phyloP scores from a whole-genome alignment of 2,797 vertebrate species.

The Amazona finschi region DNA sequence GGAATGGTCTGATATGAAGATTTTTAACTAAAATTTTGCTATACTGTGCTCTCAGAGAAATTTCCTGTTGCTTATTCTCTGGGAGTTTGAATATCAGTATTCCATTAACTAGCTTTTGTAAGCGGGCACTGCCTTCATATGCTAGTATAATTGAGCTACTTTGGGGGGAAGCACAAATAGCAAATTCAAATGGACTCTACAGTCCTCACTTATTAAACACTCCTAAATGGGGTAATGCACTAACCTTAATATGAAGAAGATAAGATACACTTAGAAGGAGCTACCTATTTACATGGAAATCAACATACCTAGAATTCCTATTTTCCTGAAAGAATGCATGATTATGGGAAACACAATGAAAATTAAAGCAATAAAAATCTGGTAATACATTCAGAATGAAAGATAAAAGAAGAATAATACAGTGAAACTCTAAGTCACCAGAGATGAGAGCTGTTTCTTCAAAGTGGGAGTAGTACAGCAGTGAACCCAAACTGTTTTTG shows the following conservation, averaged over 20 bases:
- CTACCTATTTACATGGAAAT: not conserved
- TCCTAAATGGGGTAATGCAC: not conserved
- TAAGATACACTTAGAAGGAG: not conserved
- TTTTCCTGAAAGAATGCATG: not conserved
- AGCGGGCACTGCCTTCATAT: not conserved
- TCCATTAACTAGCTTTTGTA: constrained; percentile 42
- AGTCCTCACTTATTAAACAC: not conserved
- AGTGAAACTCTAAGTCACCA: not conserved
- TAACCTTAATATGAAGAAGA: not conserved
- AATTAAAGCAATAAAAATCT: constrained; percentile 2
- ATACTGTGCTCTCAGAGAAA: not conserved
- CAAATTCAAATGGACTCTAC: constrained; percentile 22
- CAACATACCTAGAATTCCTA: not conserved
- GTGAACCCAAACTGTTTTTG: not conserved
- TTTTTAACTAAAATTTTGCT: not conserved
- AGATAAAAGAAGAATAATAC: not conserved
- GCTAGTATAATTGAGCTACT: constrained; percentile 5
- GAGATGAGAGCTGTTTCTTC: not conserved
- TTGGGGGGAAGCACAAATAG: not conserved
- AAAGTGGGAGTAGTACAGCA: not conserved
- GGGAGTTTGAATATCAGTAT: constrained; percentile 3
- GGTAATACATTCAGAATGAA: not conserved
- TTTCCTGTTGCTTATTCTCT: constrained; percentile 12
- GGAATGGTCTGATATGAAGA: not conserved
- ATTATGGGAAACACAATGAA: not conserved